Evolutionary conservation across 2,113 vertebrate genomes (phyloP).

Genomic region (Sapayoa aenigma): DNA sequence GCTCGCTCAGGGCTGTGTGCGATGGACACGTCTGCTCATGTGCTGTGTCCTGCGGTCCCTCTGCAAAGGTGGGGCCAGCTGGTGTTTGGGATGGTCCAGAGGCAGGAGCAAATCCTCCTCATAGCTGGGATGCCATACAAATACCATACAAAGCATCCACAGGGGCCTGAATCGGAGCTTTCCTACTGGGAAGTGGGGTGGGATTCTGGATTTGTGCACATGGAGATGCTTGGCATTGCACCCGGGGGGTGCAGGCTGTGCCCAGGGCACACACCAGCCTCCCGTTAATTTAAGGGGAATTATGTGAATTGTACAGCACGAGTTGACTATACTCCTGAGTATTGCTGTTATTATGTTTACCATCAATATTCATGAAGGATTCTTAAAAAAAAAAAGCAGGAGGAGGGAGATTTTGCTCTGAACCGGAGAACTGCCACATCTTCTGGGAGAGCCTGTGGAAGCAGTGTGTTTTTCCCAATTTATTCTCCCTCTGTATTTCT

Average conservation of each 20-base stretch:
- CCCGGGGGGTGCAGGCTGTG: background rate
- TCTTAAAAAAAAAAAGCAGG: background rate
- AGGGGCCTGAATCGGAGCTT: accelerated
- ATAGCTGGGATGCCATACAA: too few species aligned
- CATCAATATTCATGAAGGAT: slow-evolving; percentile 46
- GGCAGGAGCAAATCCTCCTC: accelerated
- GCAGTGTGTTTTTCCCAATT: accelerated
- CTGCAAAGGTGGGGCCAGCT: accelerated
- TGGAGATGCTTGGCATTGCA: accelerated
- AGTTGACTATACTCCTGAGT: slow-evolving; percentile 32
- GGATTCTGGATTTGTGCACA: accelerated
- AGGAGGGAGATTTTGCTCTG: background rate
- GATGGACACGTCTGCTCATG: background rate
- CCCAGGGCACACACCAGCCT: background rate
- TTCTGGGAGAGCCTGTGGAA: background rate
- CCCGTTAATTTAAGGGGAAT: slow-evolving; percentile 36
- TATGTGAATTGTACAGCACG: slow-evolving; percentile 44
- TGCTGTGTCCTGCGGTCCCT: background rate
- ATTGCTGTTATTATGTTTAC: slow-evolving; percentile 58
- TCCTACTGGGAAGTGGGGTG: accelerated
- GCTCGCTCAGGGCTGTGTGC: background rate
- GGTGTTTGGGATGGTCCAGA: background rate
- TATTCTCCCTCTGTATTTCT: background rate
- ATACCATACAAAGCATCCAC: accelerated
- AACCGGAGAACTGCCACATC: background rate